These are phyloP conservation scores for Chesias legatella DNA, from an alignment of 2,888 invertebrate species.

Conservation along the genomic window DNA sequence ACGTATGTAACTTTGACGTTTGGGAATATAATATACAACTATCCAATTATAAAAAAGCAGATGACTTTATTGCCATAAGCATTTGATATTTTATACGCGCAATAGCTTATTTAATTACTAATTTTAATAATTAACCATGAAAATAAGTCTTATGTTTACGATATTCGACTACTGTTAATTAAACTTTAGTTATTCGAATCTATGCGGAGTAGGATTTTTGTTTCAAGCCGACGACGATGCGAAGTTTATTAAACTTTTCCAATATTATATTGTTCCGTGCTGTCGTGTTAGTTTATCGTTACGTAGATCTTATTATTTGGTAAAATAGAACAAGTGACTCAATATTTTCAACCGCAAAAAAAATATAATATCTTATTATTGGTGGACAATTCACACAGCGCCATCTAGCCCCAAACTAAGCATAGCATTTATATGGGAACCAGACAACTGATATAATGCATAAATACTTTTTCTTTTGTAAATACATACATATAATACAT, in stretches of 20 bases:
- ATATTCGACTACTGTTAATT: conserved; percentile 43
- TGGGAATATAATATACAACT: conserved; percentile 22
- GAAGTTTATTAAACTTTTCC: conserved; percentile 25
- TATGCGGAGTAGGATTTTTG: conserved; percentile 38
- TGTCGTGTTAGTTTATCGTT: conserved; percentile 17
- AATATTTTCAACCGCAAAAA: no score
- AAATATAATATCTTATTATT: no score
- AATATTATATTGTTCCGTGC: conserved; percentile 23
- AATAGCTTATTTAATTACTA: conserved; percentile 12
- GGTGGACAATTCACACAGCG: no score
- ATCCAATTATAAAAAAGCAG: conserved; percentile 20
- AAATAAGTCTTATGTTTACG: conserved; percentile 25
- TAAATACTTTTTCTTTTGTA: no score
- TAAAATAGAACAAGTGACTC: background rate
- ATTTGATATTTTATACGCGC: conserved; percentile 22
- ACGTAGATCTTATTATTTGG: conserved; percentile 10
- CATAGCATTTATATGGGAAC: no score
- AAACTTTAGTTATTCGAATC: conserved; percentile 41
- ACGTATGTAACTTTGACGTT: conserved; percentile 34
- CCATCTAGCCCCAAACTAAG: no score
- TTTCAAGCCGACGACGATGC: conserved; percentile 22
- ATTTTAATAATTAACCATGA: conserved; percentile 24
- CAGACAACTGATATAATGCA: no score
- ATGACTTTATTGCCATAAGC: conserved; percentile 20
- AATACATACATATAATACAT: no score